phyloP scores from a whole-genome alignment of 2,797 vertebrate species.

The Schizopygopsis malacanthus region DNA sequence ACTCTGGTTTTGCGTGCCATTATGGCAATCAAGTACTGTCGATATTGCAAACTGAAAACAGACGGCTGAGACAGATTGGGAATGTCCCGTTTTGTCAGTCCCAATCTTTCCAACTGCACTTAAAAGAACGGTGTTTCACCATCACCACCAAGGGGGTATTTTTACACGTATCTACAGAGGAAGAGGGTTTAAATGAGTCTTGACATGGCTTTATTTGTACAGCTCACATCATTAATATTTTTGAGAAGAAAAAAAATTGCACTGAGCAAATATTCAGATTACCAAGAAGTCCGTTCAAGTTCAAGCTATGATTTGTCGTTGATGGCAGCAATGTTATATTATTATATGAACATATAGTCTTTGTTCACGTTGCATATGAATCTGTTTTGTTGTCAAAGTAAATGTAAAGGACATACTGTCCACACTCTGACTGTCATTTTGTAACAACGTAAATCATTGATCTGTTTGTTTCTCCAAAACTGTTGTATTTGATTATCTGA shows the following conservation, averaged over 20 bases:
- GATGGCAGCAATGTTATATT: background rate
- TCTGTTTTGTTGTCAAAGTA: background rate
- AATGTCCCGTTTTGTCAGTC: slow-evolving; percentile 79
- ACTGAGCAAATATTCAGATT: slow-evolving; percentile 5
- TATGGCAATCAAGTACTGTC: slow-evolving; percentile 76
- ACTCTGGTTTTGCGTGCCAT: slow-evolving; percentile 66
- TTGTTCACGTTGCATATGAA: background rate
- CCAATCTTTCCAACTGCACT: slow-evolving; percentile 66
- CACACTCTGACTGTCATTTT: background rate
- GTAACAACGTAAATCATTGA: background rate
- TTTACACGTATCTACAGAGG: background rate
- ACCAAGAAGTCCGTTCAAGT: background rate
- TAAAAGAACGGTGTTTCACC: slow-evolving; percentile 17
- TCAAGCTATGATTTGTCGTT: background rate
- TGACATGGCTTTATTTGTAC: slow-evolving; percentile 42
- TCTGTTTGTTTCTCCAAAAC: background rate
- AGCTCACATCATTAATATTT: slow-evolving; percentile 4
- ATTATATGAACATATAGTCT: background rate
- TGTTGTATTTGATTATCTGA: background rate
- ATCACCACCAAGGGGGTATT: background rate
- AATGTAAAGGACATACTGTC: background rate
- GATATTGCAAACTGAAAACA: slow-evolving; percentile 79
- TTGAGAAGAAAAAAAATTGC: background rate
- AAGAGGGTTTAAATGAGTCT: slow-evolving; percentile 15
- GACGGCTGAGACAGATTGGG: slow-evolving; percentile 76